Percentiles rank a stretch among this genome's conserved stretches.
phyloP scores from a whole-genome alignment of 2,797 vertebrate genomes.

The Pteronotus mesoamericanus region DNA sequence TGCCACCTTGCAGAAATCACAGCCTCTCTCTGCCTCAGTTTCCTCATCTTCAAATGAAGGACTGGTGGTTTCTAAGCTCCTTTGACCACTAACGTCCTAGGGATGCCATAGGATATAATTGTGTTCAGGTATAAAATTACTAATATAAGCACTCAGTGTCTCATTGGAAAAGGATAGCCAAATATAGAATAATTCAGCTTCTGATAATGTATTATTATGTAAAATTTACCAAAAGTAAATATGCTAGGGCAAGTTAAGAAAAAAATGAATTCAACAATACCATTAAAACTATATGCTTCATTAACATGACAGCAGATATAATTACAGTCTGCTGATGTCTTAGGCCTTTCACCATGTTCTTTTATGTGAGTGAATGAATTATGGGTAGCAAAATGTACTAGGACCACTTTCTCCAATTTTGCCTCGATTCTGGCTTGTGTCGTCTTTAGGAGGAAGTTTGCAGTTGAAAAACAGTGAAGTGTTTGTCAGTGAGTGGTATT shows the following conservation, averaged over 20 bases:
- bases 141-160: not conserved
- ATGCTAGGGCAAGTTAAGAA: not conserved
- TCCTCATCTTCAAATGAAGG: not conserved
- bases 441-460: not conserved
- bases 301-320: not conserved
- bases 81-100: not conserved
- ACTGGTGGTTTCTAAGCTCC: not conserved
- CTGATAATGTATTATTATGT: not conserved
- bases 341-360: not conserved
- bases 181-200: not conserved
- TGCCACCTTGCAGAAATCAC: not conserved
- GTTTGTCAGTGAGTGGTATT: not conserved
- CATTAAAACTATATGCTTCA: not conserved
- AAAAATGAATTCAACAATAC: not conserved
- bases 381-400: not conserved
- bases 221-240: constrained; percentile 6
- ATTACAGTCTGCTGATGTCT: not conserved
- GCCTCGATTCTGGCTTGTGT: not conserved
- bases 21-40: not conserved
- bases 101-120: not conserved
- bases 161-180: not conserved
- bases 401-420: not conserved
- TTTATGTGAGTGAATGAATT: not conserved
- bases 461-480: not conserved
- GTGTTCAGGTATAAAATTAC: not conserved